phyloP scores from a whole-genome alignment of 1,140 invertebrate genomes.

The Adoxophyes honmai region DNA sequence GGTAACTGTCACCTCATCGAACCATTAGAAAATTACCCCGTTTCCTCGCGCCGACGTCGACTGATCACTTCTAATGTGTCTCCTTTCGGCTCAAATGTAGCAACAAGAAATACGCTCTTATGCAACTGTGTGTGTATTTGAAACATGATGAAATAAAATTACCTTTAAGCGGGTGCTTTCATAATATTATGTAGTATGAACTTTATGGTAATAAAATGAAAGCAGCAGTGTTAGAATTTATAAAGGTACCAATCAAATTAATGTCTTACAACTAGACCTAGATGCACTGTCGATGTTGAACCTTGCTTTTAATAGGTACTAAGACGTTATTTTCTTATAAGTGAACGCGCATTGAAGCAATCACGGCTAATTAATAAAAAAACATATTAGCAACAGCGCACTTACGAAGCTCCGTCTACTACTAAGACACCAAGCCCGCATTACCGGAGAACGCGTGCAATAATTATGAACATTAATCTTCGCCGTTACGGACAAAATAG shows the following conservation, averaged over 20 bases:
- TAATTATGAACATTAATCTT: constrained; percentile 50
- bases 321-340: too few species aligned
- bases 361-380: background rate
- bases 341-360: background rate
- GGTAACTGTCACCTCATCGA: constrained; percentile 54
- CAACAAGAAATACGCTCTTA: background rate
- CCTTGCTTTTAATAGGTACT: too few species aligned
- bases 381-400: background rate
- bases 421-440: background rate
- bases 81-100: constrained; percentile 21
- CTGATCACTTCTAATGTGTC: constrained; percentile 43
- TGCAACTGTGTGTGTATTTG: constrained; percentile 1
- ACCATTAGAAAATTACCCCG: constrained; percentile 55
- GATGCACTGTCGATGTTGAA: too few species aligned
- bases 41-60: constrained; percentile 43
- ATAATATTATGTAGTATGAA: too few species aligned
- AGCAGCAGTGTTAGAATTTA: too few species aligned
- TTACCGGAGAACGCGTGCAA: constrained; percentile 27
- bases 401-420: background rate
- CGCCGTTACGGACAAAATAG: constrained; percentile 40
- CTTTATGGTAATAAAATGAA: too few species aligned
- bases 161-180: too few species aligned
- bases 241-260: too few species aligned
- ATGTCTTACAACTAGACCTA: too few species aligned
- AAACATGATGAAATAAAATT: too few species aligned